These are phyloP conservation scores for Tapirus indicus DNA, from an alignment of 2,797 vertebrate species.

Conservation along the genomic window DNA sequence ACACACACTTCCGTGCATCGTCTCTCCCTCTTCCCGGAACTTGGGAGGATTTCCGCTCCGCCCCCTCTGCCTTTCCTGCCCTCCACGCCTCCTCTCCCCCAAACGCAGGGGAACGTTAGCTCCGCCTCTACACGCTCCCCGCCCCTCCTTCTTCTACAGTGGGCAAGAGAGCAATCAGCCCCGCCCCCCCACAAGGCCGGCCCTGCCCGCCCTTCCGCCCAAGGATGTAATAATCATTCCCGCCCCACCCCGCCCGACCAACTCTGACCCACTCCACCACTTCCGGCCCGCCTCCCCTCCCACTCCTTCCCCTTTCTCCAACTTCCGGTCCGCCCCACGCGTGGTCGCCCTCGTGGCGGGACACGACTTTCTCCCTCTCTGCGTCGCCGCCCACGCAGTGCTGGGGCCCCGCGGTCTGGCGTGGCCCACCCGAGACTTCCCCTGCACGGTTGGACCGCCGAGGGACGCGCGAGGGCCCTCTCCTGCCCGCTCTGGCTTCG, in stretches of 20 bases:
- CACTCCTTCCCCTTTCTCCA: background rate
- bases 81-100: background rate
- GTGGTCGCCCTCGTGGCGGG: background rate
- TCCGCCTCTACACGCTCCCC: background rate
- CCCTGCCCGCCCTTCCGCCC: fast-evolving
- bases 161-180: fast-evolving
- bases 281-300: background rate
- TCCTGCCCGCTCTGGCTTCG: background rate
- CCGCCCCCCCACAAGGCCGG: background rate
- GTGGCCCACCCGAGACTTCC: background rate
- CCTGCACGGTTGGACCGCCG: fast-evolving
- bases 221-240: background rate
- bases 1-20: fast-evolving
- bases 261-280: background rate
- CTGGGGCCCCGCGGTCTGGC: background rate
- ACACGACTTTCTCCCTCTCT: background rate
- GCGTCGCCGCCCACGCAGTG: background rate
- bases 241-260: background rate
- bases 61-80: background rate
- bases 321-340: background rate
- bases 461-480: fast-evolving
- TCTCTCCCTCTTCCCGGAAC: background rate
- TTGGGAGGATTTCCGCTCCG: background rate
- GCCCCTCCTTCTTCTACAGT: fast-evolving
- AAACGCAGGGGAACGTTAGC: fast-evolving